Evolutionary conservation across 2,113 vertebrate species (phyloP), one percentile per base, ranked within the genome.

Genomic region (Regulus satrapa): DNA sequence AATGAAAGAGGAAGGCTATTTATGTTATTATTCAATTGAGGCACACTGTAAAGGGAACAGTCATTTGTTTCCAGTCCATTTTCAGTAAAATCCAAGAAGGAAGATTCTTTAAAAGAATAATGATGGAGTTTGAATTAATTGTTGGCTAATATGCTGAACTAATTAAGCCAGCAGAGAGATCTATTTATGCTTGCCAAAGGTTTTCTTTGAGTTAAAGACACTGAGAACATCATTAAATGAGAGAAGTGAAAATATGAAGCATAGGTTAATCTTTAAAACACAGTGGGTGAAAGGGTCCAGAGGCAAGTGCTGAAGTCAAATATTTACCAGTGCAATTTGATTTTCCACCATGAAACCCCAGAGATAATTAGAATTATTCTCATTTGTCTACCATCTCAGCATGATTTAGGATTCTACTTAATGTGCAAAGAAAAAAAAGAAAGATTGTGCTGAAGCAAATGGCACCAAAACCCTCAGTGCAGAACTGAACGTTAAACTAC

Each of bases 271-370:
- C 87, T 91, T 92, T 89, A 94, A 95, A 95, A 95, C 12, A 58
- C 71, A 88, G 58, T 56, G 67, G 78, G 89, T 92, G 78, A 92
- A 94, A 83, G 67, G 81, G 92, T 96, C 89, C 92, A 92, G 67
- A 94, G 63, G 75, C 92, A 93, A 96, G 71, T 55, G 63, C 67
- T 69, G 51, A 93, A 94, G 85, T 96, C 89, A 94, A 96, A 97
- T 96, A 96, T 97, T 96, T 96, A 97, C 92, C 85, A 92, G 72
- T 77, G 58, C 84, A 89, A 85, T 97, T 96, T 94, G 90, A 96
- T 96, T 94, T 97, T 94, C 93, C 72, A 77, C 89, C 93, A 90
- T 93, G 85, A 95, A 94, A 94, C 67, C 52, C 51, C 54, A 90
- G 51, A 95, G 92, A 88, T 97, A 96, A 97, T 95, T 92, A 88